These are phyloP conservation scores for Epinephelus awoara DNA, from an alignment of 2,797 vertebrate genomes.

Conservation along the genomic window DNA sequence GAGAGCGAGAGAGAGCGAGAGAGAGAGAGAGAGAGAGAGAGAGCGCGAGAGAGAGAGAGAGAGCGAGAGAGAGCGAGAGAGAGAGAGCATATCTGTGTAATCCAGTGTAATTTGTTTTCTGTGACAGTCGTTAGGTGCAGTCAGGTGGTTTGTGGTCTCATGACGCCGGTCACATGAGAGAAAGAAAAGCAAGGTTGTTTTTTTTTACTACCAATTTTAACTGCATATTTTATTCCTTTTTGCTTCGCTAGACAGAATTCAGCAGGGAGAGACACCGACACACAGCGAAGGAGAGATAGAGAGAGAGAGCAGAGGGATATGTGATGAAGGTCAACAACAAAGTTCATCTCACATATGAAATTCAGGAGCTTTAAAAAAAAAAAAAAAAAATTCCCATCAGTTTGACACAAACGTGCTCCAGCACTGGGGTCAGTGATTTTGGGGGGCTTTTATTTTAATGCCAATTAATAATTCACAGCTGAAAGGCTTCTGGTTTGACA, in stretches of 20 bases:
- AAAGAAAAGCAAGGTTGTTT: conserved; percentile 41
- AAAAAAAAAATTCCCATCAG: background rate
- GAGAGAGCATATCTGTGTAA: conserved; percentile 22
- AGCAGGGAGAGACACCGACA: background rate
- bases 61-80: background rate
- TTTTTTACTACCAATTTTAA: conserved; percentile 19
- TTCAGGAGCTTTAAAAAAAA: background rate
- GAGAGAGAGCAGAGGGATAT: background rate
- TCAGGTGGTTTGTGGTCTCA: conserved; percentile 65
- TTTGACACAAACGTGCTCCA: background rate
- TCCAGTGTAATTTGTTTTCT: conserved; percentile 61
- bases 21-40: background rate
- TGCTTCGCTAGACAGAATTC: conserved; percentile 8
- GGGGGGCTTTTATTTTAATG: conserved; percentile 17
- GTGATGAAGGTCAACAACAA: conserved; percentile 39
- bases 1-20: too few relatives aligned
- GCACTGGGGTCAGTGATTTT: conserved; percentile 28
- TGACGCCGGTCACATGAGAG: conserved; percentile 59
- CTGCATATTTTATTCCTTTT: conserved; percentile 4
- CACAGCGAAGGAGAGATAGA: background rate
- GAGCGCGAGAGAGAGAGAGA: too few relatives aligned
- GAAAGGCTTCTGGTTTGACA: conserved; percentile 50
- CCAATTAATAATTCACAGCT: conserved; percentile 61
- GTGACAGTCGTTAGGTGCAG: conserved; percentile 62
- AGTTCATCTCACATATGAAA: conserved; percentile 38